phyloP scores from a whole-genome alignment of 2,113 vertebrate genomes.

The Sinocyclocheilus grahami region DNA sequence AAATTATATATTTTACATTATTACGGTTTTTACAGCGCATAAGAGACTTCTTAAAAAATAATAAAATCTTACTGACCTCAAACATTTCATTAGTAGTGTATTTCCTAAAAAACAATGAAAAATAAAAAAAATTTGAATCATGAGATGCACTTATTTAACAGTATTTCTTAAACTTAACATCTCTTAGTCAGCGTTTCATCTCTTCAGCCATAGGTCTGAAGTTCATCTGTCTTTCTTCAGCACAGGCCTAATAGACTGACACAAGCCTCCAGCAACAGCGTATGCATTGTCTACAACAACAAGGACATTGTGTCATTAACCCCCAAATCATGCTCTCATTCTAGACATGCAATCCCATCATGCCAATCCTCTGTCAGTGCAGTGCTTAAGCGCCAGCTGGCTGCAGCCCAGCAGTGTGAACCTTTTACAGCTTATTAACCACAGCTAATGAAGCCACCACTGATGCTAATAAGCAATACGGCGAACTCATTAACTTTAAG shows the following conservation, averaged over 20 bases:
- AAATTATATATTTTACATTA: no score
- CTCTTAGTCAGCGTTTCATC: neutral
- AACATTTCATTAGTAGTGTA: neutral
- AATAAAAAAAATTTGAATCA: neutral
- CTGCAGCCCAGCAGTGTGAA: constrained; percentile 38
- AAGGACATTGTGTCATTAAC: constrained; percentile 41
- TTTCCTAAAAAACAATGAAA: neutral
- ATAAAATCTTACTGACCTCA: neutral
- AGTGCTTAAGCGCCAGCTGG: constrained; percentile 36
- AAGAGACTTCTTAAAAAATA: no score
- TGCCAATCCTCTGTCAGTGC: constrained; percentile 42
- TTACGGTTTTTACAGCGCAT: no score
- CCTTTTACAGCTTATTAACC: constrained; percentile 53
- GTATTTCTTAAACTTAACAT: neutral
- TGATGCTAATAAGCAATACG: constrained; percentile 41
- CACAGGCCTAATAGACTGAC: neutral
- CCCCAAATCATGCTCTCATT: constrained; percentile 16
- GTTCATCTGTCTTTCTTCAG: neutral
- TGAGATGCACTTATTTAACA: neutral
- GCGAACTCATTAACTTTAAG: constrained; percentile 47
- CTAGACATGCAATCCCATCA: constrained; percentile 40
- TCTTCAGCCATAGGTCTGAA: neutral
- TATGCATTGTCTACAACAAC: constrained; percentile 5
- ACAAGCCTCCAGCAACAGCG: neutral
- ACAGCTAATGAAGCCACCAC: constrained; percentile 44